Evolutionary conservation across 2,888 invertebrate species (phyloP), one percentile per base, ranked within the genome.

Genomic region (Pogonocherus hispidulus): DNA sequence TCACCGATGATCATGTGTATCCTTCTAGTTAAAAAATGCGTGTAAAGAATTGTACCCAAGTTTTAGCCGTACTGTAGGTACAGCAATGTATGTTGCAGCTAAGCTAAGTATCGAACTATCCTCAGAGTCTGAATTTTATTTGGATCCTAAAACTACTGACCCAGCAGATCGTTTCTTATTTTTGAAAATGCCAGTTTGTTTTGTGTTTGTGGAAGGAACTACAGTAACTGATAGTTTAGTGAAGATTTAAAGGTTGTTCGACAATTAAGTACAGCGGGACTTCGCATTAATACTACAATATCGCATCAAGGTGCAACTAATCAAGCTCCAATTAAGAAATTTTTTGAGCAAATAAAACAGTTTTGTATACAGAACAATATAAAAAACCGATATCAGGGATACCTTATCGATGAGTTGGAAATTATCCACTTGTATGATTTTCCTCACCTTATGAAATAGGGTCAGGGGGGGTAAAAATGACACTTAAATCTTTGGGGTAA

Each of bases 381-480:
- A 1, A 46, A 69, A 44, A 67, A 67, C 55, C 14, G 22, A 4
- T 46, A 3, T 23, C 47, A 37, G 18, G 64, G 64, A 14, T 68
- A 70, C 18, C 1, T 19, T 2, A 23, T 71, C 2, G 49, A 71
- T 46, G 55, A 20, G 0, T 16, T 47, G 27, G 70, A 67, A 55
- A 35, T 71, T 19, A 32, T 70, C 2, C 70, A 63, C 22, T n/a
- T 70, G 1, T 70, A 52, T 32, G 67, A 72, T 49, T 16, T 27
- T 22, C 70, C 67, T n/a, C 70, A 72, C 47, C 27, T 72, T 16
- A 46, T 70, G 23, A 75, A 73, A 60, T n/a, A n/a, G n/a, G n/a
- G n/a, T n/a, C n/a, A n/a, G n/a, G n/a, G n/a, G n/a, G n/a, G n/a
- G n/a, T n/a, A n/a, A n/a, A n/a, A n/a, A n/a, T n/a, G n/a, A n/a